Evolutionary conservation across 2,797 vertebrate genomes (phyloP), one percentile per base, ranked within the genome.

Genomic region (Notolepis coatsorum): DNA sequence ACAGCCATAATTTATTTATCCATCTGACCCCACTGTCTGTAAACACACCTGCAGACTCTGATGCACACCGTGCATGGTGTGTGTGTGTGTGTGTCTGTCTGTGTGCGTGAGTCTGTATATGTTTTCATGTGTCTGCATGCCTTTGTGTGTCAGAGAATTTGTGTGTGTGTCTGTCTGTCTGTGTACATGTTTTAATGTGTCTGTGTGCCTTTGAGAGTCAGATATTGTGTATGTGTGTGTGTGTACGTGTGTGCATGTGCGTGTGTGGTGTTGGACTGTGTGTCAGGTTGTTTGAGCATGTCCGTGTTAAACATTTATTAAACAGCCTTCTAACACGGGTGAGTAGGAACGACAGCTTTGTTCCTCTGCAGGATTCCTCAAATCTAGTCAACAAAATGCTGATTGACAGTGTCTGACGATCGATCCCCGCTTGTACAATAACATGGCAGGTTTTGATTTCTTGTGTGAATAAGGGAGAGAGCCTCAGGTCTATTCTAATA

Each of bases 1-100:
- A 88, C 79, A 74, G 60, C 67, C 85, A 92, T 93, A 80, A 92
- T 91, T 93, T 92, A 93, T 93, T 93, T 76, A 93, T 92, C 84
- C 6, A 49, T 69, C 82, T 84, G 84, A 79, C 61, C 71, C 68
- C 86, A 87, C 81, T 72, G 87, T 89, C 85, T 90, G 89, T 86
- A 89, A 90, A 91, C 89, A 88, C 70, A 82, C 83, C 78, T 71
- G 68, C 74, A 24, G 15, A 77, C 62, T 87, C 82, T 83, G 81
- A 87, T 87, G 71, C 64, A 75, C 72, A 56, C 57, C 21, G 73
- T 33, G 46, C 52, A 41, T 41, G 3, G 69, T 39, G 70, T 61
- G 47, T 64, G 54, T 65, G 57, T 65, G 30, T 51, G 49, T 61
- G 60, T 62, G 48, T 62, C 39, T 56, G 24, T 48, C 65, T 61